These are phyloP conservation scores for Heteropelma amictum DNA, from an alignment of 2,888 invertebrate genomes.

Conservation along the genomic window DNA sequence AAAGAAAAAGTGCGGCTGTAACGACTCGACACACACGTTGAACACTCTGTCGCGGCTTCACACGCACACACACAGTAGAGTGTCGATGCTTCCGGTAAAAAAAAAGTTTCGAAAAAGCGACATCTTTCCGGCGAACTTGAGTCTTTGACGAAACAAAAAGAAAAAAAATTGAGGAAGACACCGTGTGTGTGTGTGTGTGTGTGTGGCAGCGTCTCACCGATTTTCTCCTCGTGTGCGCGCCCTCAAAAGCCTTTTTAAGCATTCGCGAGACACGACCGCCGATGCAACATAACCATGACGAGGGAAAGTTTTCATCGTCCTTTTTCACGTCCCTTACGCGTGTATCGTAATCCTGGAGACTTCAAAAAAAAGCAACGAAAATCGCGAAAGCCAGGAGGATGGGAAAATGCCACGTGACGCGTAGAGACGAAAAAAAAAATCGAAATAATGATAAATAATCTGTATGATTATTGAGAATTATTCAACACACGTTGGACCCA, in stretches of 20 bases:
- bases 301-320: conserved; percentile 35
- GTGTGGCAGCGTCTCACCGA: conserved; percentile 42
- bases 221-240: conserved; percentile 44
- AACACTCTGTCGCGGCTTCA: conserved; percentile 15
- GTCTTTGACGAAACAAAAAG: conserved; percentile 6
- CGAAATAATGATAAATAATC: not conserved
- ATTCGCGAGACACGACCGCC: conserved; percentile 51
- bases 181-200: too few relatives aligned
- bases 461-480: not conserved
- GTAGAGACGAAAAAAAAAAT: too few relatives aligned
- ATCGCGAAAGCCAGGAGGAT: not conserved
- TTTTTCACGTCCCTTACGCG: conserved; percentile 5
- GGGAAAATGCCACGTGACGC: not conserved
- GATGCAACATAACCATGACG: conserved; percentile 52
- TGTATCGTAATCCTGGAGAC: conserved; percentile 12
- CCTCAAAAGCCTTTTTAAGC: conserved; percentile 59
- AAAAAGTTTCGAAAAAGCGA: conserved; percentile 40
- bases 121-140: conserved; percentile 7
- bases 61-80: conserved; percentile 2
- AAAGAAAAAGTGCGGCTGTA: conserved; percentile 26
- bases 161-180: conserved; percentile 10
- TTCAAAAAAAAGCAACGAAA: not conserved
- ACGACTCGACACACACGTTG: conserved; percentile 6
- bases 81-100: conserved; percentile 23
- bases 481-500: too few relatives aligned